Evolutionary conservation across 2,113 vertebrate genomes (phyloP).

Genomic region (Triplophysa dalaica): DNA sequence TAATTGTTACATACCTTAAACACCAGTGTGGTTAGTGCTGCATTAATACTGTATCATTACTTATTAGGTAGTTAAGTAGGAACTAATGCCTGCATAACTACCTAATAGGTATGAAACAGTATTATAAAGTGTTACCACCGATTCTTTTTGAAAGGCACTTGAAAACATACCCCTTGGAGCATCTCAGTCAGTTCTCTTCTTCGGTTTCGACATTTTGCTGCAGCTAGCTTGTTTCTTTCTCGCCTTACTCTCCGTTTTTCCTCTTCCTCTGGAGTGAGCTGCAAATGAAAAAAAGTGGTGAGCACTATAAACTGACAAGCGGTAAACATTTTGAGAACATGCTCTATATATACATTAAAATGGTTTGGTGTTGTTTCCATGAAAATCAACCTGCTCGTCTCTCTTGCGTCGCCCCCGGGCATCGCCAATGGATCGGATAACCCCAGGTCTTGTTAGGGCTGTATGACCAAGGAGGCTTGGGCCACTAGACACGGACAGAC

Average conservation of each 20-base stretch:
- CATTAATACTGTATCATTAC: no score
- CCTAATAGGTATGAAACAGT: no score
- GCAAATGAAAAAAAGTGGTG: slow-evolving; percentile 23
- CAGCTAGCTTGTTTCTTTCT: slow-evolving; percentile 97
- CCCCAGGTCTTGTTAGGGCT: slow-evolving; percentile 86
- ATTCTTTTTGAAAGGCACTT: background rate
- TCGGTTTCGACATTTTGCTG: slow-evolving; percentile 97
- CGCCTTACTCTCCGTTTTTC: slow-evolving; percentile 95
- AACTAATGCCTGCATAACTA: no score
- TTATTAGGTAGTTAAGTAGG: no score
- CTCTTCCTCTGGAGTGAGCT: slow-evolving; percentile 98
- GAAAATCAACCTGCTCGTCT: slow-evolving; percentile 86
- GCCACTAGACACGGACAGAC: slow-evolving; percentile 83
- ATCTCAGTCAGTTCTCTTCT: slow-evolving; percentile 95
- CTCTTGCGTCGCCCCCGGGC: slow-evolving; percentile 88
- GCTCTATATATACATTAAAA: background rate
- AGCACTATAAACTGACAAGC: background rate
- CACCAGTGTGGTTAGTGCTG: no score
- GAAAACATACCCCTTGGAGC: slow-evolving; percentile 90
- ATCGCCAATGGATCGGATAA: slow-evolving; percentile 95
- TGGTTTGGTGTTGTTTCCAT: background rate
- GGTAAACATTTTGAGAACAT: no score
- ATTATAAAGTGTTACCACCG: background rate
- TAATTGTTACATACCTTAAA: no score
- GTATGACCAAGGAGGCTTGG: slow-evolving; percentile 85